Base-by-base conservation (phyloP, 2,797 vertebrate genomes). In the Percopsis omiscomaycus region DNA sequence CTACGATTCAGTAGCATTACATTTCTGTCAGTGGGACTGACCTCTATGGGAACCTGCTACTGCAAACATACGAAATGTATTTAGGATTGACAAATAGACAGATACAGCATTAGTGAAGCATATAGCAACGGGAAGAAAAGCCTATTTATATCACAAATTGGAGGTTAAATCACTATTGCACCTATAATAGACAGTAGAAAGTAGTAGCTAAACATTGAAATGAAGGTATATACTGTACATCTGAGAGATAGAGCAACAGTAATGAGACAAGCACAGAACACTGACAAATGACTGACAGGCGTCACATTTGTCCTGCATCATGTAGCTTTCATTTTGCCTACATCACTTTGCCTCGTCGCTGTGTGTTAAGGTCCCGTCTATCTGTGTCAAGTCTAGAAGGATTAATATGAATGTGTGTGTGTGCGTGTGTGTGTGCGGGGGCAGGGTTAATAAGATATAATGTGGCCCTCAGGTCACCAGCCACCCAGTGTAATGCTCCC, bases 221-320 rank as follows among this genome's bases (percentile, higher is more conserved):
- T 10, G 50, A 27, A 27, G 16, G 50, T 16, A 52, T 27, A 27
- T 10, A 52, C 15, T 9, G 15, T 16, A 22, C 22, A 22, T 22
- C 22, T 22, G 22, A 22, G 22, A 22, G 16, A 3, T 22, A 51
- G 37, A 5, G 5, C 37, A 42, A 42, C 37, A 1, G 8, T 42
- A 42, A 42, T 42, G 37, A 9, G 37, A 42, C 9, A 42, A 42
- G 8, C 37, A 42, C 37, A 42, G 8, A 42, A 42, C 37, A 42
- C 57, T 79, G 74, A 84, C 66, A 78, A 69, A 61, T 77, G 75
- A 87, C 29, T 84, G 86, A 80, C 74, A 84, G 49, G 68, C 68
- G 71, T 77, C 12, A 45, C 49, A 28, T 67, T 70, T 58, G 16
- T 59, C 22, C 15, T 60, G 53, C 65, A 47, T 11, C 8, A 64